phyloP scores from a whole-genome alignment of 2,113 vertebrate species.

The Oreochromis tanganicae region DNA sequence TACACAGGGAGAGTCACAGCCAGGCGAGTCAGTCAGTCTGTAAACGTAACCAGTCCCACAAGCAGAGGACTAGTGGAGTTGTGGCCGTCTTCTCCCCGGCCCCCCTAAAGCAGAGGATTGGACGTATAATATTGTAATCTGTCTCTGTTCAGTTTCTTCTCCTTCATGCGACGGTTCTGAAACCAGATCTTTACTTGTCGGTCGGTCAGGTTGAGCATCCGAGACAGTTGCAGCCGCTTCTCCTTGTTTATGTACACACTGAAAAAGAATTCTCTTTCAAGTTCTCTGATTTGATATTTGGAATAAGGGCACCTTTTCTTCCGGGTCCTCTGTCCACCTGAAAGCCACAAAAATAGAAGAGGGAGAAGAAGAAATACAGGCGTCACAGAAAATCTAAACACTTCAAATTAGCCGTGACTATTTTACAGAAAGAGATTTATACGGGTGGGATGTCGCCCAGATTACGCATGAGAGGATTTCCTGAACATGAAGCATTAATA shows the following conservation, averaged over 20 bases:
- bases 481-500: slow-evolving; percentile 16
- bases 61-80: neutral
- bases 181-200: slow-evolving; percentile 99
- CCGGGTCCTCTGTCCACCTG: slow-evolving; percentile 89
- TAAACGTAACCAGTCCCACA: slow-evolving; percentile 33
- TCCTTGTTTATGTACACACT: slow-evolving; percentile 99
- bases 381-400: slow-evolving; percentile 11
- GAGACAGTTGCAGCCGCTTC: slow-evolving; percentile 92
- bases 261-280: slow-evolving; percentile 97
- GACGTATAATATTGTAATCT: slow-evolving; percentile 95
- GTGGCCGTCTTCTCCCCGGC: neutral
- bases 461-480: slow-evolving; percentile 30
- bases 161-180: slow-evolving; percentile 98
- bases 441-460: neutral
- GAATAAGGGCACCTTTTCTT: slow-evolving; percentile 97
- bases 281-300: slow-evolving; percentile 95
- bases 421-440: slow-evolving; percentile 17
- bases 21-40: slow-evolving; percentile 33
- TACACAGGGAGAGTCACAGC: slow-evolving; percentile 25
- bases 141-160: slow-evolving; percentile 99
- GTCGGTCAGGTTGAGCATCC: slow-evolving; percentile 97
- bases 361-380: slow-evolving; percentile 25
- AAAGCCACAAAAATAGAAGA: slow-evolving; percentile 43
- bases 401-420: slow-evolving; percentile 19
- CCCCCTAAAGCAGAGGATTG: slow-evolving; percentile 89